phyloP scores from a whole-genome alignment of 2,888 invertebrate species.

The Ctena decussata region DNA sequence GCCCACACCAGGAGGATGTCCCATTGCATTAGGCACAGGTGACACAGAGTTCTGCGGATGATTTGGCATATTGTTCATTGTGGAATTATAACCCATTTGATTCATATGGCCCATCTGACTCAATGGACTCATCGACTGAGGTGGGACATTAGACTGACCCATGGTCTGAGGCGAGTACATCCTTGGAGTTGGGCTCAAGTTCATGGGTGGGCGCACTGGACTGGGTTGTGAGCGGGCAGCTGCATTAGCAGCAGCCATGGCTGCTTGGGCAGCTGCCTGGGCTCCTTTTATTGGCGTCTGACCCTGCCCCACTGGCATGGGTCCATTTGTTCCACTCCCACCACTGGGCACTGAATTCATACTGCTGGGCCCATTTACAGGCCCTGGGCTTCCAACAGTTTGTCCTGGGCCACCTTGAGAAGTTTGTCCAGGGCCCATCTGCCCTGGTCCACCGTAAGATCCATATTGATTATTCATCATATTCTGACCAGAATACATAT shows the following conservation, averaged over 20 bases:
- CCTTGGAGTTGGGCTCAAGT: conserved; percentile 64
- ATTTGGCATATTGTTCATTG: conserved; percentile 68
- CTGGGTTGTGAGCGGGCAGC: conserved; percentile 67
- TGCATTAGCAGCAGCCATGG: conserved; percentile 84
- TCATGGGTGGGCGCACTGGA: conserved; percentile 53
- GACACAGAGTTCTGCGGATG: conserved; percentile 70
- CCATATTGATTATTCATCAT: conserved; percentile 80
- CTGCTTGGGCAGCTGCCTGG: conserved; percentile 85
- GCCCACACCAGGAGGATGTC: conserved; percentile 18
- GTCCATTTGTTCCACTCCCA: conserved; percentile 53
- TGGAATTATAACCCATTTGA: conserved; percentile 73
- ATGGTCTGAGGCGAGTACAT: conserved; percentile 71
- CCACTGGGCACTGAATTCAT: conserved; percentile 53
- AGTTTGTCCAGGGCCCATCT: conserved; percentile 9
- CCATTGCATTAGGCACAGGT: conserved; percentile 75
- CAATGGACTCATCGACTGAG: conserved; percentile 61
- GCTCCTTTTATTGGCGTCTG: conserved; percentile 80
- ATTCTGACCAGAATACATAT: conserved; percentile 67
- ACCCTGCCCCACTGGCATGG: conserved; percentile 57
- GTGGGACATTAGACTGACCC: conserved; percentile 51
- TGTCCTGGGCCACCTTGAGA: conserved; percentile 32
- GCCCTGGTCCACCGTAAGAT: conserved; percentile 53
- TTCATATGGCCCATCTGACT: conserved; percentile 75
- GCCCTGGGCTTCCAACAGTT: conserved; percentile 67
- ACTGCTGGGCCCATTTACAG: conserved; percentile 65